A percentile compares a stretch with the other conserved stretches of the same genome.
phyloP scores from a whole-genome alignment of 1,140 invertebrate genomes.

The Periplaneta americana region DNA sequence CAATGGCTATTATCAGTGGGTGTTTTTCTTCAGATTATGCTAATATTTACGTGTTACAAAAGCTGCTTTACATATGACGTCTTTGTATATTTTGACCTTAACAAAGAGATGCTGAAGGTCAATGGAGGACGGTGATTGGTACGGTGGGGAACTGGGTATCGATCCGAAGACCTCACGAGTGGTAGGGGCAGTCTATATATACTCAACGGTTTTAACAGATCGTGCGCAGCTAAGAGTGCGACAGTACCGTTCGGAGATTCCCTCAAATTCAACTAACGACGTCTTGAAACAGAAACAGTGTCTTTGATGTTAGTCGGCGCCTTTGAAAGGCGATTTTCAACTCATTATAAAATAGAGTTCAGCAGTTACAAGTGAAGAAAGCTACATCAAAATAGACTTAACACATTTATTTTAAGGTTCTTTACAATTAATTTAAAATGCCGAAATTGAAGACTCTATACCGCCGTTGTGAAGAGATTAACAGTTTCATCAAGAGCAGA shows the following conservation, averaged over 20 bases:
- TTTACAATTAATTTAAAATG: neutral
- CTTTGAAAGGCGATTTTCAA: too few species aligned
- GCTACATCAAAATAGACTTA: too few species aligned
- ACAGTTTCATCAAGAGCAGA: too few species aligned
- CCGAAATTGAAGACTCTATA: neutral
- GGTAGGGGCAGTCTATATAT: neutral
- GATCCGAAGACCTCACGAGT: neutral
- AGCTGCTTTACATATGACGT: neutral
- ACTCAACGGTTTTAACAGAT: neutral
- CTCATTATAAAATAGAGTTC: too few species aligned
- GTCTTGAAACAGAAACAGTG: neutral
- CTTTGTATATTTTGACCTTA: neutral
- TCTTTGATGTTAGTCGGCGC: too few species aligned
- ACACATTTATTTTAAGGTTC: neutral
- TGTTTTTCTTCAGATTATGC: too few species aligned
- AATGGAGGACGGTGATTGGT: neutral
- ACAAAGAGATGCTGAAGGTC: neutral
- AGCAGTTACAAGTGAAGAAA: too few species aligned
- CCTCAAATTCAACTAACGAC: neutral
- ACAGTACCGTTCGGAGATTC: neutral
- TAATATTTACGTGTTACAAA: neutral
- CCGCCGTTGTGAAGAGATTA: neutral
- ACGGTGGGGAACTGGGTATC: neutral
- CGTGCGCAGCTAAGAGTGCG: neutral
- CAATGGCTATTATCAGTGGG: too few species aligned